phyloP scores from a whole-genome alignment of 2,888 invertebrate species.

The Linhomoeus sp. region DNA sequence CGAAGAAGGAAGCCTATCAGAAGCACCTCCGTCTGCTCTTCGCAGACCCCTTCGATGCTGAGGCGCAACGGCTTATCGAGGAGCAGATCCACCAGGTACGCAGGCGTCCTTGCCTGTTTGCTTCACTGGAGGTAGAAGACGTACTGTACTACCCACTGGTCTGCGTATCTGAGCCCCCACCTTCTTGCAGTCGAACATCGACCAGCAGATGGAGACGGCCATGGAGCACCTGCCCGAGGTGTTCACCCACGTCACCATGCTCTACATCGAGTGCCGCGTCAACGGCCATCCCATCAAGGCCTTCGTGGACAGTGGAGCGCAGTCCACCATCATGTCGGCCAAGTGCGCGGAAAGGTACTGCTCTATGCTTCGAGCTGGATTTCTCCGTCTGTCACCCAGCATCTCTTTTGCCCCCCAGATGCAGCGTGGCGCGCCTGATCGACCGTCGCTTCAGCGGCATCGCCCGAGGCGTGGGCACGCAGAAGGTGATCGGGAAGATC shows the following conservation, averaged over 20 bases:
- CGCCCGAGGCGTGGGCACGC: conserved; percentile 90
- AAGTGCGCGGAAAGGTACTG: conserved; percentile 52
- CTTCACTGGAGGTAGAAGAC: too few species aligned
- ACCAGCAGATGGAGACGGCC: conserved; percentile 93
- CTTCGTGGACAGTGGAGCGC: conserved; percentile 92
- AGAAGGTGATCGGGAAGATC: conserved; percentile 81
- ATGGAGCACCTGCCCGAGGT: conserved; percentile 97
- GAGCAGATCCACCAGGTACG: conserved; percentile 77
- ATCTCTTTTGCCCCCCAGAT: too few species aligned
- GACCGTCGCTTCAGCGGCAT: conserved; percentile 86
- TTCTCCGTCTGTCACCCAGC: too few species aligned
- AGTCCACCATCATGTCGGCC: conserved; percentile 94
- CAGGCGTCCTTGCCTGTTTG: too few species aligned
- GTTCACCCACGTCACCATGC: conserved; percentile 90
- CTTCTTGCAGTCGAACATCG: conserved; percentile 69
- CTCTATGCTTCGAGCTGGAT: too few species aligned
- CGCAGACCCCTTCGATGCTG: conserved; percentile 80
- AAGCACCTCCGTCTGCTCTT: not conserved
- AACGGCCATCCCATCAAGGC: conserved; percentile 92
- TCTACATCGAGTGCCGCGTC: conserved; percentile 86
- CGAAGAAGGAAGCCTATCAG: too few species aligned
- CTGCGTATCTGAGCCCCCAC: conserved; percentile 19
- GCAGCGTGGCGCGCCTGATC: conserved; percentile 34
- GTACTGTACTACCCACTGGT: too few species aligned
- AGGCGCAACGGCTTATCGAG: conserved; percentile 78